Base-by-base conservation (phyloP, 2,888 invertebrate species). In the Cheilosia vulpina region DNA sequence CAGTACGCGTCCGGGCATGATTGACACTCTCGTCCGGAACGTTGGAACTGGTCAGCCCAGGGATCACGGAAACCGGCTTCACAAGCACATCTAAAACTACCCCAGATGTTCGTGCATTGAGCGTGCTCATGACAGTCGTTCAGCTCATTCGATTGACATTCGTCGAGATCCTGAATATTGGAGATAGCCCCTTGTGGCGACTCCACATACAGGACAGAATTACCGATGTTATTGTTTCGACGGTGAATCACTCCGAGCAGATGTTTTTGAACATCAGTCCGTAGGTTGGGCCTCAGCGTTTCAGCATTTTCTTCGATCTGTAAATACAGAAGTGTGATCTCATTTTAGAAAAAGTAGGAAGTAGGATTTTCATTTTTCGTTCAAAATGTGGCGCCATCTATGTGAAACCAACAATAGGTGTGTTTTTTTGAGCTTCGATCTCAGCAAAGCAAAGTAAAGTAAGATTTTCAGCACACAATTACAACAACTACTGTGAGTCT, bases 71-170 rank as follows among this genome's bases (percentile, higher is more conserved):
- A 95, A 0, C 97, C 96, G 6, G 94, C 93, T 0, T 94, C 94
- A 88, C 98, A 98, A 65, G 93, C 93, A 88, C 97, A 97, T 27
- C 91, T 91, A 88, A 91, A 92, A 81, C 96, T 96, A 6, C 98
- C 98, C 94, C 97, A 97, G 3, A 94, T 94, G 90, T 98, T 98
- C 52, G 94, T 94, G 89, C 98, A 98, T 0, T 92, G 93, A 0
- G 97, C 97, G 19, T 95, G 93, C 7, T 94, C 93, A 89, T 97
- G 96, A 87, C 98, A 98, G 90, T 98, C 98, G 90, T 98, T 97
- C 43, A 97, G 92, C 15, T 97, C 97, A 0, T 94, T 91, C 0
- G 96, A 95, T 0, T 96, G 94, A 88, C 98, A 98, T 91, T 98
- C 98, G 90, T 98, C 97, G 87, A 98, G 92, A 92, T 98, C 98